Conservation (phyloP, 1,140 invertebrate genomes). For the Arion vulgaris region DNA sequence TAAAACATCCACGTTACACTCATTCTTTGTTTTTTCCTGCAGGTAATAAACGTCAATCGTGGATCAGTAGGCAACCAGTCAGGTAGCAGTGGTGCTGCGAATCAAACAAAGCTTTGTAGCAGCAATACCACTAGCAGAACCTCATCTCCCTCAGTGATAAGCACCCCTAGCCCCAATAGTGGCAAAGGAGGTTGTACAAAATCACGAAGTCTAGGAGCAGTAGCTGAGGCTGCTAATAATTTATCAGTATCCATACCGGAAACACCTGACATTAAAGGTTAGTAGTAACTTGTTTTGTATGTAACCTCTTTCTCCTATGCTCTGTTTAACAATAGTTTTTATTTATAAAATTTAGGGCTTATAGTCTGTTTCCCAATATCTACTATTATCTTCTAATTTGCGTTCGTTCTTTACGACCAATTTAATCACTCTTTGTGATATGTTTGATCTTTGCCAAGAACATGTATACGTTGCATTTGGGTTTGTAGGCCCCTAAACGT, state of each 20-base stretch:
- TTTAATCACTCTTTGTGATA: too few species aligned
- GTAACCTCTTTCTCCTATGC: too few species aligned
- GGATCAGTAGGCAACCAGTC: not conserved
- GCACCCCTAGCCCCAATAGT: not conserved
- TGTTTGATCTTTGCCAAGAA: too few species aligned
- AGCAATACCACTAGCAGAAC: not conserved
- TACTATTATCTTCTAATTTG: too few species aligned
- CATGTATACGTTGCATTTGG: too few species aligned
- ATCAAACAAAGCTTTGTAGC: not conserved
- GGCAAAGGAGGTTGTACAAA: not conserved
- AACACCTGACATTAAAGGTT: not conserved
- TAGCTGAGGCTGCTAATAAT: not conserved
- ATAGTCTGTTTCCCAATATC: too few species aligned
- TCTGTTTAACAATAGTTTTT: too few species aligned
- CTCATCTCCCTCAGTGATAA: not conserved
- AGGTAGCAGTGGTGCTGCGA: not conserved
- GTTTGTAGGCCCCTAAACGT: too few species aligned
- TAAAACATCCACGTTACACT: too few species aligned
- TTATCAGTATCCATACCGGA: not conserved
- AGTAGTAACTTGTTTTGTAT: not conserved
- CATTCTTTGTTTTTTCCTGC: not conserved
- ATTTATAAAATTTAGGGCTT: too few species aligned
- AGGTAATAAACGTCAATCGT: conserved; percentile 8
- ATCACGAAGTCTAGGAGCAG: not conserved
- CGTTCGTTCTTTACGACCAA: too few species aligned